These are phyloP conservation scores for Tetramorium simillimum DNA, from an alignment of 1,140 invertebrate species.

Conservation along the genomic window DNA sequence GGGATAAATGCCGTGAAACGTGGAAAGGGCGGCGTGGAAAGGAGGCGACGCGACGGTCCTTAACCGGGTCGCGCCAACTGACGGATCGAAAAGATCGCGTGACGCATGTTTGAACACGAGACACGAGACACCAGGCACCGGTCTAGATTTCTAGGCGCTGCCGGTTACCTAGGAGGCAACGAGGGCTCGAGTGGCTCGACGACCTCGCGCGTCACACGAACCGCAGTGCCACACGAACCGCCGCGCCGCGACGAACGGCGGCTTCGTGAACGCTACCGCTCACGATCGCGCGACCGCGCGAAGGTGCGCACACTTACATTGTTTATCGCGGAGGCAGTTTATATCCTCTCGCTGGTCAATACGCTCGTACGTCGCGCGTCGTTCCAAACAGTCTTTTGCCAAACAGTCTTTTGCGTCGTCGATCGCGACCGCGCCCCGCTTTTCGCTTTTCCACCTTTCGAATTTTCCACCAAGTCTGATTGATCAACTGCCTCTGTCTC, in stretches of 20 bases:
- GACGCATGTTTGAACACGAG: neutral
- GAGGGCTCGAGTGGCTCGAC: conserved; percentile 55
- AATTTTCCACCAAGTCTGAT: neutral
- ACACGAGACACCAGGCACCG: neutral
- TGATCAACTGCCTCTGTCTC: no score
- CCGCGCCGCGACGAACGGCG: conserved; percentile 64
- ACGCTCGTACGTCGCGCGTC: neutral
- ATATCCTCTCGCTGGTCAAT: neutral
- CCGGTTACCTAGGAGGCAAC: conserved; percentile 37
- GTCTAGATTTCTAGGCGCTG: conserved; percentile 19
- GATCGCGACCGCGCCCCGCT: neutral
- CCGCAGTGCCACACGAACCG: conserved; percentile 65
- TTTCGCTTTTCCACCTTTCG: neutral
- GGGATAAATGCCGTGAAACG: no score
- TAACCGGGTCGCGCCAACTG: neutral
- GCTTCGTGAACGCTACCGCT: conserved; percentile 10
- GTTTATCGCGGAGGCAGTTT: neutral
- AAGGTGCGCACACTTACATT: neutral
- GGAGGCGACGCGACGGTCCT: neutral
- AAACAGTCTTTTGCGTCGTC: no score
- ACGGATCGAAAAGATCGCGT: conserved; percentile 30
- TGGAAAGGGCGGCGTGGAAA: neutral
- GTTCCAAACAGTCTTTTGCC: neutral
- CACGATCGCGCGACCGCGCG: conserved; percentile 64
- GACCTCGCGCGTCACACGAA: conserved; percentile 70